Conservation (phyloP, 1,140 invertebrate genomes). For the Lordiphosa stackelbergi region DNA sequence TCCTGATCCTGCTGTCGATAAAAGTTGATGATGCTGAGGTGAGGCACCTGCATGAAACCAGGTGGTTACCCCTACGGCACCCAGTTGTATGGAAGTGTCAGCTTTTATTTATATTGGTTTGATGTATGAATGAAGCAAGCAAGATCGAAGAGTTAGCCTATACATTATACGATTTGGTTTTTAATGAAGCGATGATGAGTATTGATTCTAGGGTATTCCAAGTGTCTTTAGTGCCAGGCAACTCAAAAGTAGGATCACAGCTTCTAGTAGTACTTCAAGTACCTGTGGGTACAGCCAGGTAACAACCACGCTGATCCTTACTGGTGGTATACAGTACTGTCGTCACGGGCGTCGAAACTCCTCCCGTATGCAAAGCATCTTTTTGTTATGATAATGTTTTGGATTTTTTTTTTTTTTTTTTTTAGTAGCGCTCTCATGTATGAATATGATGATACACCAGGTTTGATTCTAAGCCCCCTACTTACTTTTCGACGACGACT, state of each 20-base stretch:
- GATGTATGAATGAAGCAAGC: constrained; percentile 18
- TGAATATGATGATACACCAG: neutral
- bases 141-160: constrained; percentile 27
- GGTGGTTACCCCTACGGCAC: constrained; percentile 71
- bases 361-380: constrained; percentile 55
- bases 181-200: constrained; percentile 10
- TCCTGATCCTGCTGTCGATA: constrained; percentile 20
- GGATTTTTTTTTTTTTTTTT: constrained; percentile 2
- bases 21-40: constrained; percentile 44
- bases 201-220: constrained; percentile 1
- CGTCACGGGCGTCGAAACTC: constrained; percentile 76
- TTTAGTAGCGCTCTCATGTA: too few relatives aligned
- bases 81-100: constrained; percentile 51
- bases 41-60: constrained; percentile 75
- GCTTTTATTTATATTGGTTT: constrained; percentile 21
- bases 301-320: constrained; percentile 84
- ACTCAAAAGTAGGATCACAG: neutral
- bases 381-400: constrained; percentile 51
- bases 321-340: constrained; percentile 81
- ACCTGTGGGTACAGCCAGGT: constrained; percentile 85
- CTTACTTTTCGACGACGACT: constrained; percentile 97
- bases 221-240: constrained; percentile 6
- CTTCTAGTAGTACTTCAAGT: constrained; percentile 30
- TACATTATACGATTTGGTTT: constrained; percentile 1
- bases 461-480: constrained; percentile 50